Conservation (phyloP, 2,113 vertebrate species). For the Phrynocephalus versicolor region DNA sequence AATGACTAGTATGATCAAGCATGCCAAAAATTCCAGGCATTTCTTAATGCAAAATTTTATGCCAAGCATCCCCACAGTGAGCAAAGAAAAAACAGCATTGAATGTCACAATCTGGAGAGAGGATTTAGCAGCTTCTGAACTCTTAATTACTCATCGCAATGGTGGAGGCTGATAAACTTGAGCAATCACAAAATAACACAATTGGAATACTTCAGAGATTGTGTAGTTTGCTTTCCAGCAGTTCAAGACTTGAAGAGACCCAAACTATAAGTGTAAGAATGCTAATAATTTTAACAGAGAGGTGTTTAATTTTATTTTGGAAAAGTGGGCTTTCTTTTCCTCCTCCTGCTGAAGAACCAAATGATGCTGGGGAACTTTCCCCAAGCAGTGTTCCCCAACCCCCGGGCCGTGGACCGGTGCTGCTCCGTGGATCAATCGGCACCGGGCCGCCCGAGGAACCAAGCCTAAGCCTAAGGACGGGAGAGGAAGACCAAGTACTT, state of each 20-base stretch:
- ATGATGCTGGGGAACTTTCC: neutral
- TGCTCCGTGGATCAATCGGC: too few species aligned
- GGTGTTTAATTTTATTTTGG: neutral
- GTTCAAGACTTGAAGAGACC: neutral
- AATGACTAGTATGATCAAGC: neutral
- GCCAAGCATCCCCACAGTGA: slow-evolving; percentile 18
- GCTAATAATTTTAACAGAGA: neutral
- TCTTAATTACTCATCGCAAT: slow-evolving; percentile 14
- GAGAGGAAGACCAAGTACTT: too few species aligned
- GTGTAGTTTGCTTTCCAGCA: slow-evolving; percentile 9
- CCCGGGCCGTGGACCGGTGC: too few species aligned
- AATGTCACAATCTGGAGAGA: slow-evolving; percentile 25
- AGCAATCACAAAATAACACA: slow-evolving; percentile 11
- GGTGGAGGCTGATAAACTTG: neutral
- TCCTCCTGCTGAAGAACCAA: neutral
- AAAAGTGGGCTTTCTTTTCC: neutral
- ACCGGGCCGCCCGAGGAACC: too few species aligned
- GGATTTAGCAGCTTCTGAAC: slow-evolving; percentile 29
- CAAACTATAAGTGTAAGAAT: neutral
- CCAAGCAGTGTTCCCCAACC: too few species aligned
- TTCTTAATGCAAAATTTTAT: slow-evolving; percentile 22
- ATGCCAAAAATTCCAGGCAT: slow-evolving; percentile 29
- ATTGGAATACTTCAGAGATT: neutral
- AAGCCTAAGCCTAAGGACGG: too few species aligned
- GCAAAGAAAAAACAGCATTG: neutral